Percentiles rank a stretch among this genome's conserved stretches.
These are phyloP conservation scores for Megaceryle torquata DNA, from an alignment of 2,113 vertebrate genomes.

Conservation along the genomic window DNA sequence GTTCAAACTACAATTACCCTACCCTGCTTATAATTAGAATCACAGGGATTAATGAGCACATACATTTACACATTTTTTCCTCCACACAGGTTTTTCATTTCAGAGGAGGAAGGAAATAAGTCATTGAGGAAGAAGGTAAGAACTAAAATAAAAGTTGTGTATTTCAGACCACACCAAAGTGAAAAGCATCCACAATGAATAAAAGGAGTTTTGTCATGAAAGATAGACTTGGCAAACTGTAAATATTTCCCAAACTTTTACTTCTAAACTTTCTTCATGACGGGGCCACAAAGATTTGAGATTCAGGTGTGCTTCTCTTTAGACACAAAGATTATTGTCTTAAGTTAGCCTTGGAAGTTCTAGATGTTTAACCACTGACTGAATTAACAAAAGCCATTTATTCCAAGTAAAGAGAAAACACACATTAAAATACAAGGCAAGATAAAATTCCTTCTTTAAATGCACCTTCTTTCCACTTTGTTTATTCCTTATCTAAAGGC, in stretches of 20 bases:
- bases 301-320: neutral
- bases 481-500: neutral
- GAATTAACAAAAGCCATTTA: slow-evolving; percentile 18
- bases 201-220: neutral
- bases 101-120: neutral
- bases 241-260: neutral
- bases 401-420: neutral
- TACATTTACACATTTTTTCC: neutral
- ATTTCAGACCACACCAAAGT: neutral
- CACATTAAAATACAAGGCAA: neutral
- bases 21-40: slow-evolving; percentile 24
- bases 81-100: slow-evolving; percentile 8
- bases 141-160: neutral
- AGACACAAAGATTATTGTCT: neutral
- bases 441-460: neutral
- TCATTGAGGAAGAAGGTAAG: neutral
- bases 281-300: neutral
- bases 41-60: slow-evolving; percentile 14
- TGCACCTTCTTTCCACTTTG: neutral
- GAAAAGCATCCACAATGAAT: neutral
- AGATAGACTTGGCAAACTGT: neutral
- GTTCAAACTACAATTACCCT: slow-evolving; percentile 45
- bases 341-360: neutral
- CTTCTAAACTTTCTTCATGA: neutral
- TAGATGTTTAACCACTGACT: neutral